Evolutionary conservation across 2,113 vertebrate species (phyloP), one percentile per base, ranked within the genome.

Genomic region (Rhea pennata): DNA sequence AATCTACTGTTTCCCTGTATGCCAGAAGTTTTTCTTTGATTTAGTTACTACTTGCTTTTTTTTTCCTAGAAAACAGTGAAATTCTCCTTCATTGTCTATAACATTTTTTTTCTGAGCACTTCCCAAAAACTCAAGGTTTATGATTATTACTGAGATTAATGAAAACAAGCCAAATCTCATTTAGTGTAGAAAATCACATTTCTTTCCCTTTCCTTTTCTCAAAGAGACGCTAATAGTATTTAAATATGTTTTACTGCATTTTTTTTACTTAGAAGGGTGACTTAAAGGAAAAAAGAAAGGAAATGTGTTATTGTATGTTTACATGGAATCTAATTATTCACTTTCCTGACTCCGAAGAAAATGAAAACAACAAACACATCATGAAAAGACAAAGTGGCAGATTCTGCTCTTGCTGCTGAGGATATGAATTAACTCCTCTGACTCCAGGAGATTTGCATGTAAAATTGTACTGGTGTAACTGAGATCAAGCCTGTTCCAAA

Each of bases 401-500:
- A 81, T 72, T 90, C 39, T 94, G 21, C 39, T 81, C 29, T 82
- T 95, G 51, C 39, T 69, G 50, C 31, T 84, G 51, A 67, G 75
- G 92, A 86, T 85, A 77, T 76, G 84, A 94, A 91, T 87, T 56
- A 93, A 58, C 12, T 69, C 39, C 71, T 62, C 29, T 88, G 61
- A 58, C 12, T 53, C 51, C 40, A 23, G 23, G 39, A 86, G 65
- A 61, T 81, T 92, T 92, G 42, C 84, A 20, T 3, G 2, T 42
- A 51, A 42, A 91, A 86, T 75, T 90, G 72, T 92, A 74, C 72
- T 78, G 20, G 17, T 58, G 9, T 80, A 72, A 83, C 85, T n/a
- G 77, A 89, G 62, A 95, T 91, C 70, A 90, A 94, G 64, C 15
- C n/a, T 85, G 24, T 77, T 92, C 33, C 62, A 82, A 90, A 88